Percentiles rank a stretch among this genome's conserved stretches.
These are phyloP conservation scores for Spea hammondii DNA, from an alignment of 2,797 vertebrate genomes.

Conservation along the genomic window DNA sequence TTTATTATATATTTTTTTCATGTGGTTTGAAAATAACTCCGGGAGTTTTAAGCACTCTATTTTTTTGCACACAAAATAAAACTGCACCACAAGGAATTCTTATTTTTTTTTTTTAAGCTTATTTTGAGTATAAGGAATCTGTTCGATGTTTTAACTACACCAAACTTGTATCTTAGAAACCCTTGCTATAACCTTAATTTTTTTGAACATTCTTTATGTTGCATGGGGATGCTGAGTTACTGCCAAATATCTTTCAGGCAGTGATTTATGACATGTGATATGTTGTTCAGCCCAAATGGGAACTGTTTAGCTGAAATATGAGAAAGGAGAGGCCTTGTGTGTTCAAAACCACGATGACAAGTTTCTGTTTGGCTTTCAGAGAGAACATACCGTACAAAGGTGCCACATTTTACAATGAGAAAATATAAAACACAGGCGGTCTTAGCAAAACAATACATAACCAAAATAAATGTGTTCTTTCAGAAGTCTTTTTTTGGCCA, in stretches of 20 bases:
- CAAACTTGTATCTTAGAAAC: constrained; percentile 69
- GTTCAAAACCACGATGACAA: constrained; percentile 75
- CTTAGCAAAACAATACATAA: constrained; percentile 55
- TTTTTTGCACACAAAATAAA: constrained; percentile 53
- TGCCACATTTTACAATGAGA: constrained; percentile 63
- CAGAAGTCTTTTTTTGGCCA: constrained; percentile 7
- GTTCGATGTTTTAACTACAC: constrained; percentile 61
- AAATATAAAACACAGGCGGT: constrained; percentile 55
- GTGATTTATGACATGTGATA: constrained; percentile 96
- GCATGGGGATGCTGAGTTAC: constrained; percentile 74
- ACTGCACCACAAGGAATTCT: constrained; percentile 57
- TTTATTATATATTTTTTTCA: constrained; percentile 8
- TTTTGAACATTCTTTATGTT: constrained; percentile 72
- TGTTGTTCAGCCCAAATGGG: constrained; percentile 83
- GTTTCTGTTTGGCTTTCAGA: constrained; percentile 77
- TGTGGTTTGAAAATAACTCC: constrained; percentile 2
- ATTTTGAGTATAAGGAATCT: constrained; percentile 57
- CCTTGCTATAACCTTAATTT: constrained; percentile 86
- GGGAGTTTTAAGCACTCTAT: constrained; percentile 40
- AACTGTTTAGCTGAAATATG: constrained; percentile 89
- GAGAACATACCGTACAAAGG: constrained; percentile 67
- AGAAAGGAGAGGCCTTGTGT: constrained; percentile 81
- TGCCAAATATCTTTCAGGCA: constrained; percentile 91
- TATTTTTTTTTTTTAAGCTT: constrained; percentile 50
- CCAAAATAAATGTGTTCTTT: constrained; percentile 47